Percentiles rank a stretch among this genome's conserved stretches.
Conservation (phyloP, 2,113 vertebrate genomes). For the Xenus cinereus region DNA sequence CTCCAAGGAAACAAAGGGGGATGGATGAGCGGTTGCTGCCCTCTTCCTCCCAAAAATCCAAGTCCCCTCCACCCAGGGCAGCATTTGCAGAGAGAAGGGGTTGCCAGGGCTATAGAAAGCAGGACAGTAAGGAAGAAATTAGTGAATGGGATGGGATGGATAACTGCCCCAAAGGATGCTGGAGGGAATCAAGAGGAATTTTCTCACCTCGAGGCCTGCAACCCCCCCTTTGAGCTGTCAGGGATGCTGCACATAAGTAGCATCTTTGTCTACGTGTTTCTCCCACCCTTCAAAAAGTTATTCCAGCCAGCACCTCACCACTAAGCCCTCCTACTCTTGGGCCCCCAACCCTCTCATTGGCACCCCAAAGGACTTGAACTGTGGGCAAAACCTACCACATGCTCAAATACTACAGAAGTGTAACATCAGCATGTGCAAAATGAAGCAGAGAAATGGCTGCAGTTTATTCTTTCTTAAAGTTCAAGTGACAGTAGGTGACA, state of each 20-base stretch:
- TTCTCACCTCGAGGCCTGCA: neutral
- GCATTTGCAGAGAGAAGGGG: neutral
- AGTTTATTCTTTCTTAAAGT: neutral
- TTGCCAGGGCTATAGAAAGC: neutral
- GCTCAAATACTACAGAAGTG: neutral
- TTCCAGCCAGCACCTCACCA: neutral
- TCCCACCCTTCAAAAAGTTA: neutral
- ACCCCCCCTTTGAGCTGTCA: too few relatives aligned
- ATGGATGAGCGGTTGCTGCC: neutral
- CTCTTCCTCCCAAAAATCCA: neutral
- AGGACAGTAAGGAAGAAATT: neutral
- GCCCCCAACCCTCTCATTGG: neutral
- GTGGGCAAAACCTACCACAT: accelerated
- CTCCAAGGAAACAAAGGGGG: neutral
- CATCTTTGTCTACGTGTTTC: accelerated
- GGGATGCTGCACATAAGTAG: neutral
- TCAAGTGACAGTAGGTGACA: neutral
- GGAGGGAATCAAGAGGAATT: neutral
- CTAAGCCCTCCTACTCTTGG: neutral
- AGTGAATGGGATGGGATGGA: neutral
- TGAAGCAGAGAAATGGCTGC: neutral
- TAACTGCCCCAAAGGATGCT: neutral
- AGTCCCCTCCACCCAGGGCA: neutral
- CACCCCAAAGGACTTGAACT: neutral
- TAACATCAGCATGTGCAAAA: neutral